Evolutionary conservation across 2,113 vertebrate genomes (phyloP).

Genomic region (Paramormyrops kingsleyae): DNA sequence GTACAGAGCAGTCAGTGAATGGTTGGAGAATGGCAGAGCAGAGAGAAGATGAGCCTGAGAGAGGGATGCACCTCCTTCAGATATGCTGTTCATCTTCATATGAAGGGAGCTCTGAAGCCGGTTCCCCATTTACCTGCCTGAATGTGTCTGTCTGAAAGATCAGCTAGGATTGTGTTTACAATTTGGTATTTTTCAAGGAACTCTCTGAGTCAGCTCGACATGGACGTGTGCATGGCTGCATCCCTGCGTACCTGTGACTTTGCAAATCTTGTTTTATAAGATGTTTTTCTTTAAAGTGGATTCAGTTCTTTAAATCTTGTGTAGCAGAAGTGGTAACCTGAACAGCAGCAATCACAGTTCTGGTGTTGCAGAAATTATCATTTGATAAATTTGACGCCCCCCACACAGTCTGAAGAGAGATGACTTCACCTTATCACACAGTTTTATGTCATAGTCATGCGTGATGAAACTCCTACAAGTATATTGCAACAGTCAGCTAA

Average conservation of each 20-base stretch:
- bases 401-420: not conserved
- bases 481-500: not conserved
- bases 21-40: not conserved
- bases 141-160: not conserved
- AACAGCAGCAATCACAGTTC: not conserved
- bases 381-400: not conserved
- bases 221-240: not conserved
- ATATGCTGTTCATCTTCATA: not conserved
- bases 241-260: not conserved
- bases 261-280: not conserved
- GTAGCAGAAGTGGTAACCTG: not conserved
- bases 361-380: not conserved
- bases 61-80: not conserved
- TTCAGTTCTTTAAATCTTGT: not conserved
- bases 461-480: not conserved
- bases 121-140: not conserved
- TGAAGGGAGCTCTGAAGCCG: not conserved
- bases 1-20: not conserved
- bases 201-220: not conserved
- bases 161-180: not conserved
- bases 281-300: not conserved
- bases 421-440: too few relatives aligned
- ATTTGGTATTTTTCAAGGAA: not conserved
- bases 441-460: not conserved
- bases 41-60: not conserved